Evolutionary conservation across 2,888 invertebrate genomes (phyloP), one percentile per base, ranked within the genome.

Genomic region (Laspeyria flexula): DNA sequence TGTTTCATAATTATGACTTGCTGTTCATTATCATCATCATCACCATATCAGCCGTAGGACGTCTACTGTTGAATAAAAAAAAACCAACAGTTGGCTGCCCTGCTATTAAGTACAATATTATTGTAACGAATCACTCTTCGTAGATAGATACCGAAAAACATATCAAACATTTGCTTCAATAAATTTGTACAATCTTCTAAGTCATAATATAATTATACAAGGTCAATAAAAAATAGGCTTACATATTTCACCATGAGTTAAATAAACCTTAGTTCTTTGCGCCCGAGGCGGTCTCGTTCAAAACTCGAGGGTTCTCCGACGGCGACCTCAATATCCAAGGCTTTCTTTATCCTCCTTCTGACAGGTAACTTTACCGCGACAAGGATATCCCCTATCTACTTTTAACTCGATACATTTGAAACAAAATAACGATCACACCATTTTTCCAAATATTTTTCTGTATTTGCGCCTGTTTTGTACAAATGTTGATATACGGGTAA

Each of bases 311-410:
- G 73, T 64, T 52, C 79, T 83, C 49, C 49, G 54, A 33, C 40
- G 51, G 55, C 69, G 80, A 73, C 79, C 81, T 65, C 76, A 66
- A 81, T 79, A 71, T 65, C 57, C 39, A 56, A 68, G 75, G 65
- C 71, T 65, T 72, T 76, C 77, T 78, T 81, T 74, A 77, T 79
- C 71, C 73, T 74, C 73, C 34, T 16, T 65, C 65, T 74, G 76
- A 71, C 76, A 76, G 77, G 74, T 78, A 73, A 74, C 70, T 77
- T 71, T 64, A 43, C 55, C 49, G 51, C 55, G 52, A 70, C 68
- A 66, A 72, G 73, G 73, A 77, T 76, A 74, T 75, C 72, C 68
- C 61, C 63, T 69, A 60, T 66, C 68, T 57, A 57, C 68, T 71
- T 76, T 72, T 59, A 73, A 73, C 48, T 60, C 48, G 55, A 70